Conservation (phyloP, 2,113 vertebrate species). For the Thunnus thynnus region DNA sequence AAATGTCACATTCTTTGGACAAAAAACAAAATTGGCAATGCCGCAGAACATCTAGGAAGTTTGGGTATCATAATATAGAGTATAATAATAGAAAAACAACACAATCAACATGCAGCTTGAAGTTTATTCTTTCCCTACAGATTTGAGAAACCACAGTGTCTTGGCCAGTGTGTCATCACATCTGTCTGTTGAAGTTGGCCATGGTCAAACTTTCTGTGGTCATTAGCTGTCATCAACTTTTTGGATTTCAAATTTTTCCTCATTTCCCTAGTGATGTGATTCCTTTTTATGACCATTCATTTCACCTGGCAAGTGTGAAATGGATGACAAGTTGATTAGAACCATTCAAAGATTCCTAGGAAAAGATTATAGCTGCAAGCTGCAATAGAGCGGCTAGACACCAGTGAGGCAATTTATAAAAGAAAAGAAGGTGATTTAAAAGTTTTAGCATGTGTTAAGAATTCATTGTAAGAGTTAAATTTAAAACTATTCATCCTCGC, state of each 20-base stretch:
- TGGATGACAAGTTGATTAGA: conserved; percentile 69
- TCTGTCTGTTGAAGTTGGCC: conserved; percentile 53
- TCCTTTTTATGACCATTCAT: conserved; percentile 54
- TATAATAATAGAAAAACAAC: conserved; percentile 11
- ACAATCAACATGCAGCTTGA: background rate
- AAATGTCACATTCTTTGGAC: background rate
- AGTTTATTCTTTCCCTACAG: conserved; percentile 29
- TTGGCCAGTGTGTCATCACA: conserved; percentile 26
- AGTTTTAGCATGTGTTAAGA: conserved; percentile 50
- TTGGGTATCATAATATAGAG: background rate
- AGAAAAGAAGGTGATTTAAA: conserved; percentile 56
- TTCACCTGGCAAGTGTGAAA: conserved; percentile 50
- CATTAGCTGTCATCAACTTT: conserved; percentile 60
- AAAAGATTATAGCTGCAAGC: conserved; percentile 60
- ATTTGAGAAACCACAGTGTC: conserved; percentile 1
- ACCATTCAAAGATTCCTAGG: conserved; percentile 59
- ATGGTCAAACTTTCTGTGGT: conserved; percentile 34
- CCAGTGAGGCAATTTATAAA: conserved; percentile 48
- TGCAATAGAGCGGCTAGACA: conserved; percentile 28
- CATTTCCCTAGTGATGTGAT: conserved; percentile 48
- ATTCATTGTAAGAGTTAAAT: conserved; percentile 45
- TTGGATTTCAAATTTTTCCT: conserved; percentile 53
- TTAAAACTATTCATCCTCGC: conserved; percentile 49
- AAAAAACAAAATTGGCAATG: background rate
- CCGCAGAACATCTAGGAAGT: background rate